These are phyloP conservation scores for Nerophis lumbriciformis DNA, from an alignment of 2,113 vertebrate genomes.

Conservation along the genomic window DNA sequence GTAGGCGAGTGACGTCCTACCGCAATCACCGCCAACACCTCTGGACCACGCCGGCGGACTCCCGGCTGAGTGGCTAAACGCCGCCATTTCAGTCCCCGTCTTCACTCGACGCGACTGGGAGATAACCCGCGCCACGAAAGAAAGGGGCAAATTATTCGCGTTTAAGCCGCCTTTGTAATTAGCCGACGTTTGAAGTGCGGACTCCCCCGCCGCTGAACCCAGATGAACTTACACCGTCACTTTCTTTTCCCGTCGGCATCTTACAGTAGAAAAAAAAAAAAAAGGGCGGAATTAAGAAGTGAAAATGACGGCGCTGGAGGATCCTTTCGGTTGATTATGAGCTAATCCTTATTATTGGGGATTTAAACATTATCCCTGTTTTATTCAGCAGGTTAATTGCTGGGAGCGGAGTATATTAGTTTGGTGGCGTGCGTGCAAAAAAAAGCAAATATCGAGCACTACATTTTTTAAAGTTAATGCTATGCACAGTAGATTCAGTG, in stretches of 20 bases:
- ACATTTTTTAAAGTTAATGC: neutral
- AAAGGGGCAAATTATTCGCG: conserved; percentile 61
- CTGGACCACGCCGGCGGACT: conserved; percentile 39
- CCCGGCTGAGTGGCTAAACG: conserved; percentile 56
- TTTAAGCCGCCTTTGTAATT: conserved; percentile 69
- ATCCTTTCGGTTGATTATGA: conserved; percentile 5
- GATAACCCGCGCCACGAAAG: conserved; percentile 57
- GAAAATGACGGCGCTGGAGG: conserved; percentile 9
- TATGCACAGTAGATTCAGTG: neutral
- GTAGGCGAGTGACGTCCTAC: too few species aligned
- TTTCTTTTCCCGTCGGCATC: conserved; percentile 32
- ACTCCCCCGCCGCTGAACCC: conserved; percentile 40
- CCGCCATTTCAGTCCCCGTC: conserved; percentile 42
- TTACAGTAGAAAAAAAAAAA: neutral
- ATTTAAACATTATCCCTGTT: conserved; percentile 9
- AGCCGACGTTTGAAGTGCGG: conserved; percentile 55
- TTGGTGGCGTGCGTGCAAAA: neutral
- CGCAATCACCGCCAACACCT: conserved; percentile 4
- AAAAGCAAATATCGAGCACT: neutral
- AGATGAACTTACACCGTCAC: conserved; percentile 47
- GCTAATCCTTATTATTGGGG: conserved; percentile 6
- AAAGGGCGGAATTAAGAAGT: conserved; percentile 2
- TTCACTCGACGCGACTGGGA: conserved; percentile 48
- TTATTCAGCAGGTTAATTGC: conserved; percentile 4
- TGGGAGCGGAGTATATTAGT: neutral